Conservation (phyloP, 2,797 vertebrate species). For the Ctenochaetus hawaiiensis region DNA sequence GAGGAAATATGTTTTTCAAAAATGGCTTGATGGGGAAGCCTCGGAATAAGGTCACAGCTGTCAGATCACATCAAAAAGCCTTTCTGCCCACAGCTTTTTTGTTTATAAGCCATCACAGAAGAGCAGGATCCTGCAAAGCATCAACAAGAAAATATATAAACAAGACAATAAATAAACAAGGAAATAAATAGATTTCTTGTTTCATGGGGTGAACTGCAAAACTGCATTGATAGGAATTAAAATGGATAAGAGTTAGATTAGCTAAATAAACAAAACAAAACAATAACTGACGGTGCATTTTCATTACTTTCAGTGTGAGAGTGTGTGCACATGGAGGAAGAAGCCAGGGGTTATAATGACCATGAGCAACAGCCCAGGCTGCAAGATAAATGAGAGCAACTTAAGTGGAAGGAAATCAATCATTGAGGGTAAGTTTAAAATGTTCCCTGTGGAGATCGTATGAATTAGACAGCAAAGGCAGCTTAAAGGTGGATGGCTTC, state of each 20-base stretch:
- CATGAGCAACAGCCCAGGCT: slow-evolving; percentile 31
- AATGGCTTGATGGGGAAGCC: slow-evolving; percentile 4
- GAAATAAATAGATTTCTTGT: slow-evolving; percentile 41
- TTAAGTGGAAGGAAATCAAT: slow-evolving; percentile 65
- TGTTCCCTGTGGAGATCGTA: slow-evolving; percentile 51
- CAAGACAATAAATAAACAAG: slow-evolving; percentile 13
- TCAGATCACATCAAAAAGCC: slow-evolving; percentile 13
- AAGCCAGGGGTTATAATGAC: slow-evolving; percentile 61
- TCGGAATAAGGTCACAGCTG: slow-evolving; percentile 10
- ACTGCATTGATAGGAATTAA: slow-evolving; percentile 6
- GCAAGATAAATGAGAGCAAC: slow-evolving; percentile 62
- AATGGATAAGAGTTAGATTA: slow-evolving; percentile 18
- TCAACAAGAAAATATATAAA: slow-evolving; percentile 28
- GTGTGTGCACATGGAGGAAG: slow-evolving; percentile 31
- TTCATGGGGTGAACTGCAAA: slow-evolving; percentile 3
- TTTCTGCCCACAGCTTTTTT: slow-evolving; percentile 18
- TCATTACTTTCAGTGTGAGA: slow-evolving; percentile 18
- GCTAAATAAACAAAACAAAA: neutral
- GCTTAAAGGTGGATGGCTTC: slow-evolving; percentile 50
- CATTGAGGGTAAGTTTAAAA: slow-evolving; percentile 63
- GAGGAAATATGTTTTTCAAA: neutral
- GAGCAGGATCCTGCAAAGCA: slow-evolving; percentile 22
- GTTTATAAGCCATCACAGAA: slow-evolving; percentile 37
- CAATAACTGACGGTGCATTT: slow-evolving; percentile 5
- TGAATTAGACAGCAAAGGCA: slow-evolving; percentile 61